A percentile compares a stretch with the other conserved stretches of the same genome.
Conservation (phyloP, 1,140 invertebrate species). For the Carcinoscorpius rotundicauda region DNA sequence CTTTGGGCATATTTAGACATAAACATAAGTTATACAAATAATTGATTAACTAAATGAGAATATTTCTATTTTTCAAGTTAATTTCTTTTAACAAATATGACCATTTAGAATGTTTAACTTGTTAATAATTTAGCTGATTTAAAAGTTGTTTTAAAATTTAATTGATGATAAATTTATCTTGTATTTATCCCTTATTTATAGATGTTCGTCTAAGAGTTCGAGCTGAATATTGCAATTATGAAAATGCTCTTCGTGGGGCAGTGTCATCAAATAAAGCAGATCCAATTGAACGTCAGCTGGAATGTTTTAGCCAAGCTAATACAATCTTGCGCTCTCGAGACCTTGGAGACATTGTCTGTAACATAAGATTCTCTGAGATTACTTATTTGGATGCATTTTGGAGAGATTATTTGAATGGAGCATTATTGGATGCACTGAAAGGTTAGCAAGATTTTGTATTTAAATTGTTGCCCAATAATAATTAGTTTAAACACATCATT, state of each 20-base stretch:
- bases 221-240: conserved; percentile 26
- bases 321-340: conserved; percentile 31
- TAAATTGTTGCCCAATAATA: too few species aligned
- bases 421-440: conserved; percentile 32
- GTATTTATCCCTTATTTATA: background rate
- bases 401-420: conserved; percentile 35
- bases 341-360: conserved; percentile 33
- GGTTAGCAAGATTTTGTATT: conserved; percentile 14
- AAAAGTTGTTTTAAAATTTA: too few species aligned
- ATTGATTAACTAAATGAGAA: too few species aligned
- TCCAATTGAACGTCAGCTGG: conserved; percentile 29
- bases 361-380: conserved; percentile 34
- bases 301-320: conserved; percentile 31
- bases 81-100: too few species aligned
- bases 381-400: conserved; percentile 35
- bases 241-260: conserved; percentile 26
- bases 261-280: conserved; percentile 29
- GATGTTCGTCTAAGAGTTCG: conserved; percentile 22
- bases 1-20: too few species aligned
- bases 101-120: too few species aligned
- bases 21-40: too few species aligned
- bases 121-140: too few species aligned
- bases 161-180: too few species aligned
- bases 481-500: too few species aligned
- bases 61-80: too few species aligned